phyloP scores from a whole-genome alignment of 1,140 invertebrate species.

The Apis cerana region DNA sequence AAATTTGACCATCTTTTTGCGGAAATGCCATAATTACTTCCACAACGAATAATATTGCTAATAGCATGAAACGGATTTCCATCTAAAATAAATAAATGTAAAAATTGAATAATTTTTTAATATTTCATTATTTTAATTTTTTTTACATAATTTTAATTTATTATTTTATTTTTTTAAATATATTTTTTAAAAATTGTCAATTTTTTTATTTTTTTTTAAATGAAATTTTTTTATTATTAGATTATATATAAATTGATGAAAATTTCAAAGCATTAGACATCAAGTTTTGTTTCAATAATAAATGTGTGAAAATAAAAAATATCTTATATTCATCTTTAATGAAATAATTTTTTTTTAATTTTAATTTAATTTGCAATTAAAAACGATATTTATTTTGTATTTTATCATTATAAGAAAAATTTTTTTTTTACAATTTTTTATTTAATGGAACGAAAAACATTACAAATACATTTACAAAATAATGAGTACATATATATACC shows the following conservation, averaged over 20 bases:
- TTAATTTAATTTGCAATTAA: slow-evolving; percentile 24
- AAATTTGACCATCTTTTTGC: slow-evolving; percentile 87
- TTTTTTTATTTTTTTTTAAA: not conserved
- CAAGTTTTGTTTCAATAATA: not conserved
- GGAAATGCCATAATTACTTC: slow-evolving; percentile 83
- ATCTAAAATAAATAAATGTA: slow-evolving; percentile 64
- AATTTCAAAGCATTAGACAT: too few species aligned
- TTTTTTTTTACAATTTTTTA: not conserved
- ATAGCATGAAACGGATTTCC: slow-evolving; percentile 70
- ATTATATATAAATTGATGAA: too few species aligned
- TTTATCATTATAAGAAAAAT: slow-evolving; percentile 15
- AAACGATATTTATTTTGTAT: slow-evolving; percentile 24
- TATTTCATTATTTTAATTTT: not conserved
- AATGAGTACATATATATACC: not conserved
- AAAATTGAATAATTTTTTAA: slow-evolving; percentile 8
- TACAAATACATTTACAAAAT: too few species aligned
- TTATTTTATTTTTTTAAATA: not conserved
- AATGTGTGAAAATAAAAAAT: not conserved
- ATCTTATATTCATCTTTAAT: slow-evolving; percentile 26
- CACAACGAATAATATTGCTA: slow-evolving; percentile 77
- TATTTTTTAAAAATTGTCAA: not conserved
- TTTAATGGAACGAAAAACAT: not conserved
- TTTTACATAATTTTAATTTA: not conserved
- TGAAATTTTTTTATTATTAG: not conserved
- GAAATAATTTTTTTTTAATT: not conserved